Evolutionary conservation across 1,140 invertebrate genomes (phyloP), one percentile per base, ranked within the genome.

Genomic region (Drosophila bocqueti): DNA sequence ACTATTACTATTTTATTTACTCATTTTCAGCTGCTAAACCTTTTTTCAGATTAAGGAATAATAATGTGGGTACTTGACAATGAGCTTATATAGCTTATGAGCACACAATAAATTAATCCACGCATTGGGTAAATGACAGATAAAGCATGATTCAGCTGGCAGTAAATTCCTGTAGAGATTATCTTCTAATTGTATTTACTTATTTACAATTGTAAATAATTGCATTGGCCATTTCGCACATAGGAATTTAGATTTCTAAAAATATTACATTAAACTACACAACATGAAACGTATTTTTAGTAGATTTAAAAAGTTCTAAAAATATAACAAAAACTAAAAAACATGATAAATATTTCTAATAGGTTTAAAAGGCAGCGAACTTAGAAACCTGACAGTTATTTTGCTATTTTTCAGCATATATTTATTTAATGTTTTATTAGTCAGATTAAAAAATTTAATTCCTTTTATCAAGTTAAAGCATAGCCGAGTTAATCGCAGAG

Each of bases 131-230:
- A 36, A 57, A 24, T 38, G 34, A 36, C 13, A 16, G 9, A 24
- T 58, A n/a, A 26, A 42, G 10, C 10, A 40, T 42, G 36, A 58
- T n/a, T 42, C 55, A 58, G 16, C 21, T 26, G 21, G 15, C 10
- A n/a, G 10, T 58, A 42, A n/a, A 58, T 58, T 26, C 3, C 10
- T 26, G 3, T 8, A 43, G 15, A 42, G 24, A 45, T 18, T 43
- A 15, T 58, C 11, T 60, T 15, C 2, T 2, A 21, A 31, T 18
- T 31, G 3, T 7, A 29, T 45, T 18, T 26, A n/a, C 11, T 18
- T n/a, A 42, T 24, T 58, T 13, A 45, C 26, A 66, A 62, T 11
- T 21, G 57, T 16, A 34, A 24, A 38, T 46, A 66, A 29, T 42
- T 31, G 16, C 11, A 47, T 36, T 38, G n/a, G 24, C 15, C 31